Conservation (phyloP, 2,113 vertebrate species). For the Hirundichthys speculiger region DNA sequence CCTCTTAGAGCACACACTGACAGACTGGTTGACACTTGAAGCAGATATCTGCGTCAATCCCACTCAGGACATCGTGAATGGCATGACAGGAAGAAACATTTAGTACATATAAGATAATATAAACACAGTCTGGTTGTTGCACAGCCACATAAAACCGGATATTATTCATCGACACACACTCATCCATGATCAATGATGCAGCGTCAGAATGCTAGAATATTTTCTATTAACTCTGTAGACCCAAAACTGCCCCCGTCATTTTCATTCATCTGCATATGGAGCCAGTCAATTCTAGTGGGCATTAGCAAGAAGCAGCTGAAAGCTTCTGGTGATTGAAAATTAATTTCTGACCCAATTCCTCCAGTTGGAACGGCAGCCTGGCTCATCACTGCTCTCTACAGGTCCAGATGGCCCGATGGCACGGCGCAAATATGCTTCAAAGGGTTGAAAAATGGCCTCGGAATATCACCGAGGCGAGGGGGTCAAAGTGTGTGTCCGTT, state of each 20-base stretch:
- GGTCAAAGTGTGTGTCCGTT: conserved; percentile 24
- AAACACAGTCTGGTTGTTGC: too few relatives aligned
- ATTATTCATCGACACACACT: too few relatives aligned
- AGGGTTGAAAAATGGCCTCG: conserved; percentile 9
- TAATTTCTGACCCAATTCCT: conserved; percentile 70
- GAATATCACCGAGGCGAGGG: conserved; percentile 8
- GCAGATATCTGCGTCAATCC: not conserved
- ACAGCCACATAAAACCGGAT: too few relatives aligned
- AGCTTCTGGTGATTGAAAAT: conserved; percentile 59
- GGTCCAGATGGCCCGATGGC: conserved; percentile 66
- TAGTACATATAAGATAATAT: too few relatives aligned
- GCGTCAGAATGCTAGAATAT: too few relatives aligned
- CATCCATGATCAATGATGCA: not conserved
- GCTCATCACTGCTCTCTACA: conserved; percentile 51
- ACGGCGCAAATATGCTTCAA: conserved; percentile 51
- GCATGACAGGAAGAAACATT: too few relatives aligned
- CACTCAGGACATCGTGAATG: too few relatives aligned
- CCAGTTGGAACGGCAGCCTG: conserved; percentile 56
- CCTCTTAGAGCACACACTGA: not conserved
- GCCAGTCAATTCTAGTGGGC: conserved; percentile 37
- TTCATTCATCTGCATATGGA: conserved; percentile 34
- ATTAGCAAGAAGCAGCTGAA: conserved; percentile 24
- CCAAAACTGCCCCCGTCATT: not conserved
- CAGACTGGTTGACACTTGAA: not conserved
- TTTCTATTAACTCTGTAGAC: conserved; percentile 19